A percentile compares a stretch with the other conserved stretches of the same genome.
These are phyloP conservation scores for Lampris megalopsis DNA, from an alignment of 2,113 vertebrate species.

Conservation along the genomic window DNA sequence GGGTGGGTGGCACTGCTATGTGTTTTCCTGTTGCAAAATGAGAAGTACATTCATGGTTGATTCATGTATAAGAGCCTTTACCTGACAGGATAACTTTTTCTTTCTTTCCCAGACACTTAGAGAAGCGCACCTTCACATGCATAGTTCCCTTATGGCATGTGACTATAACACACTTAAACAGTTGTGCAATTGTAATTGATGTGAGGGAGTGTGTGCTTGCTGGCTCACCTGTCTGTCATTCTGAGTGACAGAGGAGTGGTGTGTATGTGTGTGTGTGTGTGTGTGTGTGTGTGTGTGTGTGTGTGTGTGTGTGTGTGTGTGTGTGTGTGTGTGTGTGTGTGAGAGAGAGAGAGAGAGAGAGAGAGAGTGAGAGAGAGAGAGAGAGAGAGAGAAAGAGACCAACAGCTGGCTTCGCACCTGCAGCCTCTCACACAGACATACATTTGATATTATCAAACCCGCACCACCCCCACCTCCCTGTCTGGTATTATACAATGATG, in stretches of 20 bases:
- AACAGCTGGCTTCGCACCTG: slow-evolving; percentile 80
- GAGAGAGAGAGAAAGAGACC: slow-evolving; percentile 53
- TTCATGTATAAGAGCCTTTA: slow-evolving; percentile 49
- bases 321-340: slow-evolving; percentile 5
- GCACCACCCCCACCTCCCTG: slow-evolving; percentile 12
- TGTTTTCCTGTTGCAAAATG: slow-evolving; percentile 50
- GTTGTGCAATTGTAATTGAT: slow-evolving; percentile 50
- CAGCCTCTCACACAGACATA: slow-evolving; percentile 63
- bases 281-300: background rate
- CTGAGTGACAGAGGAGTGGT: slow-evolving; percentile 72
- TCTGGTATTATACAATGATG: slow-evolving; percentile 56
- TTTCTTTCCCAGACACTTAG: background rate
- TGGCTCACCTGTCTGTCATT: slow-evolving; percentile 76
- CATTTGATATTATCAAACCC: slow-evolving; percentile 42
- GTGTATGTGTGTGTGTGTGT: slow-evolving; percentile 2
- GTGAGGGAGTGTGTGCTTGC: slow-evolving; percentile 55
- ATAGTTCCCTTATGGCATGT: slow-evolving; percentile 44
- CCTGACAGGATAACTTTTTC: slow-evolving; percentile 43
- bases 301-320: background rate
- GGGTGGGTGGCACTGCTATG: slow-evolving; percentile 62
- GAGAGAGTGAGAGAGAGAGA: slow-evolving; percentile 64
- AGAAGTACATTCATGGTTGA: slow-evolving; percentile 45
- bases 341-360: too few species aligned
- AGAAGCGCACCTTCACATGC: slow-evolving; percentile 49
- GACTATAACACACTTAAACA: slow-evolving; percentile 60